phyloP scores from a whole-genome alignment of 1,140 invertebrate genomes.

The Platyscapa corneri region DNA sequence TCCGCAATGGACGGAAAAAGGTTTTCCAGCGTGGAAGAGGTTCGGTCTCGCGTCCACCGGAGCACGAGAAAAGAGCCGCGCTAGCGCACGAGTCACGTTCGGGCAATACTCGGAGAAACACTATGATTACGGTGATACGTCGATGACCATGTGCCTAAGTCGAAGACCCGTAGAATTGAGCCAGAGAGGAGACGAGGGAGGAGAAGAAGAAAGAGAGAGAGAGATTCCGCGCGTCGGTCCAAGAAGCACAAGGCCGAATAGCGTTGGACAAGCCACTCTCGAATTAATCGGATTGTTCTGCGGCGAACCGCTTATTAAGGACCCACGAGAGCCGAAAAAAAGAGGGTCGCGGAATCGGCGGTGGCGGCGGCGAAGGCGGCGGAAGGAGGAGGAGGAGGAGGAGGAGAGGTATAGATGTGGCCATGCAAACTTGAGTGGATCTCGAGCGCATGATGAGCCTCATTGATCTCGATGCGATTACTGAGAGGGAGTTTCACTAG shows the following conservation, averaged over 20 bases:
- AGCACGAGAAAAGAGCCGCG: neutral
- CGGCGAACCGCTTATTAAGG: conserved; percentile 69
- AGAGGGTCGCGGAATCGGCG: neutral
- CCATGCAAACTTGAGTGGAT: conserved; percentile 66
- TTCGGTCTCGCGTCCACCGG: no score
- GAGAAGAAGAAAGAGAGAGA: conserved; percentile 48
- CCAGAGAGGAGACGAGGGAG: neutral
- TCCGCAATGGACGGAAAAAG: no score
- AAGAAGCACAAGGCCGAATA: conserved; percentile 31
- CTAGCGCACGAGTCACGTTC: conserved; percentile 64
- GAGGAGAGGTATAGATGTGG: neutral
- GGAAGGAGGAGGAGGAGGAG: neutral
- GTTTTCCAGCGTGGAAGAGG: no score
- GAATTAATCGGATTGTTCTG: conserved; percentile 72
- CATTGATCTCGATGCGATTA: conserved; percentile 63
- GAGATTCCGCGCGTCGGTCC: conserved; percentile 51
- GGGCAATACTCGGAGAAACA: conserved; percentile 66
- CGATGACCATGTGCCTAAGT: conserved; percentile 60
- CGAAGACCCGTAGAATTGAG: conserved; percentile 1
- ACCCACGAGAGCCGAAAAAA: conserved; percentile 9
- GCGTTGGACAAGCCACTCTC: conserved; percentile 45
- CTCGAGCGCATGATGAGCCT: conserved; percentile 47
- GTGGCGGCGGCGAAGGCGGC: no score
- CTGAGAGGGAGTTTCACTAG: conserved; percentile 57
- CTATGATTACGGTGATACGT: conserved; percentile 68